phyloP scores from a whole-genome alignment of 2,888 invertebrate genomes.

The Tinea semifulvella region DNA sequence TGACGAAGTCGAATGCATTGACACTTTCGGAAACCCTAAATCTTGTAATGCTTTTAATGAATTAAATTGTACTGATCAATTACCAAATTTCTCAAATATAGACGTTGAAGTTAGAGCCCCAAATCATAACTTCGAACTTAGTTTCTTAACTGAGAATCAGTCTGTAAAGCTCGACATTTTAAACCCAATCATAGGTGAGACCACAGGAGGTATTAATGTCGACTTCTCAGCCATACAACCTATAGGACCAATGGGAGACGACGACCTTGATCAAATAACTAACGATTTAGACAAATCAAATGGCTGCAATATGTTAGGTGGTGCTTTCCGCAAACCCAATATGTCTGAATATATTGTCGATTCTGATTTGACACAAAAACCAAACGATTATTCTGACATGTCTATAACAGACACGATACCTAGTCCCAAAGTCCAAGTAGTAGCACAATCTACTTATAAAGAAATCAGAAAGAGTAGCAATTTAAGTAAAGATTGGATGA shows the following conservation, averaged over 20 bases:
- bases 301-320: constrained; percentile 26
- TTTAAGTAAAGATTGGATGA: constrained; percentile 37
- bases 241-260: constrained; percentile 29
- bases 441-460: constrained; percentile 25
- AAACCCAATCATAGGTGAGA: constrained; percentile 25
- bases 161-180: constrained; percentile 28
- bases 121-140: constrained; percentile 38
- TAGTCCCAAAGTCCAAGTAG: constrained; percentile 39
- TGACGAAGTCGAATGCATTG: constrained; percentile 39
- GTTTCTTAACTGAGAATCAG: constrained; percentile 35
- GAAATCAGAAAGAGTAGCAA: constrained; percentile 25
- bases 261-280: constrained; percentile 45
- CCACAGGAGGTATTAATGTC: constrained; percentile 38
- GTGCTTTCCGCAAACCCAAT: constrained; percentile 27
- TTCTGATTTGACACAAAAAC: constrained; percentile 38
- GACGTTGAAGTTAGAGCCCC: constrained; percentile 32
- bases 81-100: constrained; percentile 30
- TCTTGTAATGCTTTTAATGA: constrained; percentile 31
- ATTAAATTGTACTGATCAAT: constrained; percentile 34
- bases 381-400: constrained; percentile 40
- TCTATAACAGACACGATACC: constrained; percentile 47
- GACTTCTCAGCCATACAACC: constrained; percentile 41
- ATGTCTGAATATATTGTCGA: constrained; percentile 46
- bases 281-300: constrained; percentile 30
- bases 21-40: constrained; percentile 14